A percentile compares a stretch with the other conserved stretches of the same genome.
phyloP scores from a whole-genome alignment of 2,888 invertebrate species.

The Hartigia nigra region DNA sequence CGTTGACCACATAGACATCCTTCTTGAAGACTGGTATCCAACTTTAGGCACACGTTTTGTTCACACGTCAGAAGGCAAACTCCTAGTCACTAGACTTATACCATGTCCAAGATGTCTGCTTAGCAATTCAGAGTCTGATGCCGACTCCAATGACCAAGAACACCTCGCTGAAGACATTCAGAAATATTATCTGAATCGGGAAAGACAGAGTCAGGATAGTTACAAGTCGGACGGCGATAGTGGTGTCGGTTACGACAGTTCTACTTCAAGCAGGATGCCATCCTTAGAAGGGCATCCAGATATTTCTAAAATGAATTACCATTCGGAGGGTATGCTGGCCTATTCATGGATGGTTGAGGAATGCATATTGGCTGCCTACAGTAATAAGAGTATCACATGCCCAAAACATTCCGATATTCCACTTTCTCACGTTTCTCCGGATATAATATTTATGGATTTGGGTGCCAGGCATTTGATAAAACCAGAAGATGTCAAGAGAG shows the following conservation, averaged over 20 bases:
- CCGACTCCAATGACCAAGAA: slow-evolving; percentile 32
- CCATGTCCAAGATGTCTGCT: slow-evolving; percentile 90
- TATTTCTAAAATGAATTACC: slow-evolving; percentile 60
- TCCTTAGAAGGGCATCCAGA: slow-evolving; percentile 83
- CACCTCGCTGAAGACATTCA: slow-evolving; percentile 51
- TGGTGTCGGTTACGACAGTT: slow-evolving; percentile 82
- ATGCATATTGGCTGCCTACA: slow-evolving; percentile 90
- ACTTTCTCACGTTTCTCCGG: slow-evolving; percentile 88
- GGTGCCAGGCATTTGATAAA: slow-evolving; percentile 84
- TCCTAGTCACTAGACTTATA: slow-evolving; percentile 92
- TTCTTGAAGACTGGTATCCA: slow-evolving; percentile 99
- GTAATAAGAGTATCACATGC: slow-evolving; percentile 78
- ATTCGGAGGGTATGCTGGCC: slow-evolving; percentile 58
- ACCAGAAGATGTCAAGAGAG: slow-evolving; percentile 83
- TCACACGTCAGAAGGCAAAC: slow-evolving; percentile 95
- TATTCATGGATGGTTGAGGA: slow-evolving; percentile 96
- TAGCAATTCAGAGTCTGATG: slow-evolving; percentile 55
- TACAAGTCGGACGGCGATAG: slow-evolving; percentile 87
- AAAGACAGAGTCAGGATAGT: slow-evolving; percentile 73
- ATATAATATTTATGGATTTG: slow-evolving; percentile 91
- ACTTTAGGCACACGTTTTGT: slow-evolving; percentile 96
- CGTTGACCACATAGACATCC: slow-evolving; percentile 94
- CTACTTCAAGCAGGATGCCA: slow-evolving; percentile 83
- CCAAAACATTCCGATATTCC: slow-evolving; percentile 82
- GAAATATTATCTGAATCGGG: slow-evolving; percentile 53